These are phyloP conservation scores for Ormyrus thymus DNA, from an alignment of 2,888 invertebrate genomes.

Conservation along the genomic window DNA sequence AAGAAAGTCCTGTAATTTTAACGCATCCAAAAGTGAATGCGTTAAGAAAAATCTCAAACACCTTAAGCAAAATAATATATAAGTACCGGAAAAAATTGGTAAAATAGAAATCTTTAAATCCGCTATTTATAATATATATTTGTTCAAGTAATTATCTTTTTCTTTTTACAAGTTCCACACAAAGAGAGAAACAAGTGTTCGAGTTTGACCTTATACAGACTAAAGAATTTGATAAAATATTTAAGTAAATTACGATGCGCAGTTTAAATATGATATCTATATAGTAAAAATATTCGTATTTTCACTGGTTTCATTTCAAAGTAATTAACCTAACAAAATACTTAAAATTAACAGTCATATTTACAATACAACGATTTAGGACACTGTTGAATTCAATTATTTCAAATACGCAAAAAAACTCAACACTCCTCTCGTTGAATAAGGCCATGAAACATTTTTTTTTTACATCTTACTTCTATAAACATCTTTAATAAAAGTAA, in stretches of 20 bases:
- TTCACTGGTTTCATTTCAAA: slow-evolving; percentile 22
- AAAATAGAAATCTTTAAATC: neutral
- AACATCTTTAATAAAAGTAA: too few relatives aligned
- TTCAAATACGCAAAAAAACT: neutral
- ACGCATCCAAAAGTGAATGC: too few relatives aligned
- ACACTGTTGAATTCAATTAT: neutral
- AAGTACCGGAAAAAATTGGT: slow-evolving; percentile 24
- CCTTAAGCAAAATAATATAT: neutral
- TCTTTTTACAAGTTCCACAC: slow-evolving; percentile 30
- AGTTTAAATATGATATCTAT: neutral
- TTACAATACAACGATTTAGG: neutral
- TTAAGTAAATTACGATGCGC: neutral
- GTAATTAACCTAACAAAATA: neutral
- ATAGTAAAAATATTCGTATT: neutral
- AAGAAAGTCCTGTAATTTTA: neutral
- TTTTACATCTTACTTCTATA: too few relatives aligned
- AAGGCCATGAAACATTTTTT: too few relatives aligned
- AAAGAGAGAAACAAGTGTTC: slow-evolving; percentile 16
- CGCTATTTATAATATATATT: slow-evolving; percentile 19
- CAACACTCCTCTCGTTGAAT: too few relatives aligned
- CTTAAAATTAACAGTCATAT: slow-evolving; percentile 23
- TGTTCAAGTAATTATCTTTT: slow-evolving; percentile 31
- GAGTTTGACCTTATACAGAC: slow-evolving; percentile 26
- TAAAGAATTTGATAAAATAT: slow-evolving; percentile 19
- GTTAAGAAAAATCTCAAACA: neutral